phyloP scores from a whole-genome alignment of 2,888 invertebrate genomes.

The Oasisia sp. region DNA sequence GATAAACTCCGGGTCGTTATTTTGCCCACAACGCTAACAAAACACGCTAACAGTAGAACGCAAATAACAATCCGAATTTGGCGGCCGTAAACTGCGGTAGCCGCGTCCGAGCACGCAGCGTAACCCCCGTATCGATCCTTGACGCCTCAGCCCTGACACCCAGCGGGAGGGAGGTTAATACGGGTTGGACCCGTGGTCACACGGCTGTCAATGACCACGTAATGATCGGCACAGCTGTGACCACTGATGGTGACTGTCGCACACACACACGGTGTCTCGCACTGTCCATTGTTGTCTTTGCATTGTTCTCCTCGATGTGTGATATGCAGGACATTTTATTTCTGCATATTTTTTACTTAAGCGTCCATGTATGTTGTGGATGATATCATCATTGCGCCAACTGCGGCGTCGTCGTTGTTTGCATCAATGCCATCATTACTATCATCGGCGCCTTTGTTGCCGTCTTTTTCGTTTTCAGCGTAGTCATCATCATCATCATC shows the following conservation, averaged over 20 bases:
- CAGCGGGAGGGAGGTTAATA: background rate
- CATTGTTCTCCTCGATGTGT: background rate
- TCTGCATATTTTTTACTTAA: background rate
- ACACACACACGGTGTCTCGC: background rate
- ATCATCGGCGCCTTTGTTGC: too few relatives aligned
- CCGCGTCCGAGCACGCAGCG: background rate
- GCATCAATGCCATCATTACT: too few relatives aligned
- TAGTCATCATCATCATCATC: too few relatives aligned
- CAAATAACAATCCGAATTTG: too few relatives aligned
- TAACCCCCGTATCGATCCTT: background rate
- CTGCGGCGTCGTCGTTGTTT: background rate
- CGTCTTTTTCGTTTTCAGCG: too few relatives aligned
- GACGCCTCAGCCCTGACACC: background rate
- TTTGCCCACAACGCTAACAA: too few relatives aligned
- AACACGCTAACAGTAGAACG: too few relatives aligned
- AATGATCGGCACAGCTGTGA: background rate
- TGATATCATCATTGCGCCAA: background rate
- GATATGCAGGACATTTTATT: background rate
- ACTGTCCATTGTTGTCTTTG: background rate
- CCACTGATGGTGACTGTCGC: background rate
- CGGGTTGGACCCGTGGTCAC: background rate
- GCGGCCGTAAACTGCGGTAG: background rate
- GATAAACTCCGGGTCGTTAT: too few relatives aligned
- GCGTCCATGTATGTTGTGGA: background rate
- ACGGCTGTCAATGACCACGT: background rate